Conservation (phyloP, 2,888 invertebrate genomes). For the Nemoura dubitans region DNA sequence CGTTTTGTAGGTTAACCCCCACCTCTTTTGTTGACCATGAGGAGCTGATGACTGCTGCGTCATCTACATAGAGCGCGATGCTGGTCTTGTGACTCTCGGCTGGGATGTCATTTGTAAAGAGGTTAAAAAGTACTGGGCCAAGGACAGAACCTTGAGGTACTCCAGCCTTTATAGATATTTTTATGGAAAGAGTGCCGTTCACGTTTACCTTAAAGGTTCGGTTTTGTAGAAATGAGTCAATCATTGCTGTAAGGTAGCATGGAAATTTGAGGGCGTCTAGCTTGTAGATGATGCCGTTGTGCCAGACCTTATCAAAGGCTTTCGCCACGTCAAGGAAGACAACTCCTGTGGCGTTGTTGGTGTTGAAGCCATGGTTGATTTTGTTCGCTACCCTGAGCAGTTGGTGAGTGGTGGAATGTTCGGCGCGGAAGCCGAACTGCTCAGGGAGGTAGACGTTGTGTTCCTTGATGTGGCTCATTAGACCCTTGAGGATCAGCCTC, state of each 20-base stretch:
- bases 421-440: not conserved
- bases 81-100: too few species aligned
- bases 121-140: slow-evolving; percentile 30
- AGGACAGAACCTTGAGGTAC: slow-evolving; percentile 41
- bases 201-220: not conserved
- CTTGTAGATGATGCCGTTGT: slow-evolving; percentile 40
- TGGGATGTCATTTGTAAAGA: slow-evolving; percentile 38
- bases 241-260: not conserved
- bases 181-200: not conserved
- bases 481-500: not conserved
- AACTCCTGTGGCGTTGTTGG: not conserved
- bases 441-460: not conserved
- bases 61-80: slow-evolving; percentile 8
- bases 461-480: not conserved
- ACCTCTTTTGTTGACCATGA: not conserved
- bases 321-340: slow-evolving; percentile 38
- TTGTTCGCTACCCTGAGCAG: not conserved
- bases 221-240: not conserved
- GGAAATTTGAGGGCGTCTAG: slow-evolving; percentile 41
- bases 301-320: slow-evolving; percentile 38
- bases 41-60: not conserved
- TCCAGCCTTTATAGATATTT: not conserved
- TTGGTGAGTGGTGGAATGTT: slow-evolving; percentile 30
- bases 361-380: not conserved
- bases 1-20: not conserved